Conservation (phyloP, 1,140 invertebrate species). For the Drosophila sp. region DNA sequence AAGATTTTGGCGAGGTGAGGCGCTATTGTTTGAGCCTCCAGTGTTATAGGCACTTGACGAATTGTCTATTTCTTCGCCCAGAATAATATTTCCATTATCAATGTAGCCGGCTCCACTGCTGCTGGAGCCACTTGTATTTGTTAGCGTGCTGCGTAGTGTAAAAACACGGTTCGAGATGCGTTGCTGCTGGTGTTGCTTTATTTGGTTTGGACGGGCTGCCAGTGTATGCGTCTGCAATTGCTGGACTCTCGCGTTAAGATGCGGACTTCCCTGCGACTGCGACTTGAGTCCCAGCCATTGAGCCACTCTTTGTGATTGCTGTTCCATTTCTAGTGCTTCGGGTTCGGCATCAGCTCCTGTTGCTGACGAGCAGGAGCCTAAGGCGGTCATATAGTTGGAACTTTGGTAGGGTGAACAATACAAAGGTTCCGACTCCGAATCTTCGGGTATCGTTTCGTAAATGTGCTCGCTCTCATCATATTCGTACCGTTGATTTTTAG, state of each 20-base stretch:
- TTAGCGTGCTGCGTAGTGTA: constrained; percentile 59
- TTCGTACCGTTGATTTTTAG: constrained; percentile 35
- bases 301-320: constrained; percentile 73
- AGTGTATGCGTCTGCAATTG: constrained; percentile 30
- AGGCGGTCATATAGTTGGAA: constrained; percentile 69
- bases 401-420: constrained; percentile 88
- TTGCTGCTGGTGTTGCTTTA: constrained; percentile 24
- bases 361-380: constrained; percentile 60
- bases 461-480: constrained; percentile 85
- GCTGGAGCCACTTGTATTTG: constrained; percentile 65
- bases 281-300: constrained; percentile 74
- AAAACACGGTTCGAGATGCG: constrained; percentile 50
- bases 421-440: constrained; percentile 86
- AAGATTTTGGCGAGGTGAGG: constrained; percentile 82
- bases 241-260: constrained; percentile 3
- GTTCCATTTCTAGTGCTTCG: constrained; percentile 63
- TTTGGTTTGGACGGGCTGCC: constrained; percentile 16
- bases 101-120: constrained; percentile 49
- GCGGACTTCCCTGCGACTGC: constrained; percentile 25
- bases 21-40: constrained; percentile 90
- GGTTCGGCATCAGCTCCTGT: constrained; percentile 26
- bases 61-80: constrained; percentile 85
- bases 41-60: constrained; percentile 91
- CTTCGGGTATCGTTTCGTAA: constrained; percentile 88
- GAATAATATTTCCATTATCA: constrained; percentile 20